Percentiles rank a stretch among this genome's conserved stretches.
phyloP scores from a whole-genome alignment of 2,113 vertebrate species.

The Micromys minutus region DNA sequence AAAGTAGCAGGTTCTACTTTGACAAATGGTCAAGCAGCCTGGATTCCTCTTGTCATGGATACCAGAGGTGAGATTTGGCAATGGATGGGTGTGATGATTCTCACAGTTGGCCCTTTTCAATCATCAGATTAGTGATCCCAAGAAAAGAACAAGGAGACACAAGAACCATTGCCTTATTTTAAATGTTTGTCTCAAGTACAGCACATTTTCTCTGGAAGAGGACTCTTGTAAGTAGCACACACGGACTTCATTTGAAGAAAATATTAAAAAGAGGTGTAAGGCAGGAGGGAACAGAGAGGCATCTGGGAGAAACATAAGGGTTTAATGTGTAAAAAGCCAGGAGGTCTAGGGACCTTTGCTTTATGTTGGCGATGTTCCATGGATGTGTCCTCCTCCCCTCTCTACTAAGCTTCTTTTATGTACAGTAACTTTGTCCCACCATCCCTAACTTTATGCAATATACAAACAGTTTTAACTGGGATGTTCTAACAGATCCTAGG shows the following conservation, averaged over 20 bases:
- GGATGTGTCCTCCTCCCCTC: background rate
- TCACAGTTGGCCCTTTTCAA: background rate
- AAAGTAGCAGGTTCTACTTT: background rate
- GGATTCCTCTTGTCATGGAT: background rate
- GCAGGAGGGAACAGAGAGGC: slow-evolving; percentile 42
- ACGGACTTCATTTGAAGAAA: slow-evolving; percentile 72
- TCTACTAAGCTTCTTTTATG: slow-evolving; percentile 9
- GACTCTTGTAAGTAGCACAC: slow-evolving; percentile 44
- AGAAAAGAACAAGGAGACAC: background rate
- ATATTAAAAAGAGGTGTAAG: slow-evolving; percentile 70
- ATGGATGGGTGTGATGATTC: background rate
- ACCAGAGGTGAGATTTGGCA: background rate
- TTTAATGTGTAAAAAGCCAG: slow-evolving; percentile 61
- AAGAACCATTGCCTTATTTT: slow-evolving; percentile 5
- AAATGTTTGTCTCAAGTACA: slow-evolving; percentile 24
- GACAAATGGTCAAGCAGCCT: background rate
- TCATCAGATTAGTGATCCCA: background rate
- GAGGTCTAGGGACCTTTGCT: slow-evolving; percentile 52
- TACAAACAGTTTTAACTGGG: background rate
- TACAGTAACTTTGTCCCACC: background rate
- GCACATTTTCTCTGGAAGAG: slow-evolving; percentile 23
- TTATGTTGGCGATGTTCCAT: background rate
- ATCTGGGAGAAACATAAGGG: slow-evolving; percentile 54
- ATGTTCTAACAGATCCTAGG: background rate
- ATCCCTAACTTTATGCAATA: background rate